Evolutionary conservation across 2,113 vertebrate genomes (phyloP).

Genomic region (Centropus bengalensis): DNA sequence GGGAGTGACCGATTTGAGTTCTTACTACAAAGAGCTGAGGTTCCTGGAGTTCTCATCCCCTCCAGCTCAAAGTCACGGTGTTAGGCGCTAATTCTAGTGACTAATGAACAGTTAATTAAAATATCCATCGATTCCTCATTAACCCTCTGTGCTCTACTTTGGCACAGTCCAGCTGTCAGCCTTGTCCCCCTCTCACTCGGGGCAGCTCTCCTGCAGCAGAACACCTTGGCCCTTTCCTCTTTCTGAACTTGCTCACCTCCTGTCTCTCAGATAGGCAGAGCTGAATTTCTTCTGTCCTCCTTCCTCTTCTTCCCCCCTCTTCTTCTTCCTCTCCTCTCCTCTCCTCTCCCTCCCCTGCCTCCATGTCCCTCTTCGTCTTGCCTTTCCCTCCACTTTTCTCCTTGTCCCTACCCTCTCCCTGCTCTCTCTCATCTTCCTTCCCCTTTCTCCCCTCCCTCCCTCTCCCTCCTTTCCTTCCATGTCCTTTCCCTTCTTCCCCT

Average conservation of each 20-base stretch:
- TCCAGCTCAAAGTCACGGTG: neutral
- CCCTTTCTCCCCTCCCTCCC: too few relatives aligned
- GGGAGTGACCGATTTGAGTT: neutral
- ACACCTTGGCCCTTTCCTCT: neutral
- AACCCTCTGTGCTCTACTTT: neutral
- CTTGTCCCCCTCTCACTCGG: fast-evolving
- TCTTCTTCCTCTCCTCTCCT: too few relatives aligned
- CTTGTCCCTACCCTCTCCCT: too few relatives aligned
- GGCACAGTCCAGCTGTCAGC: neutral
- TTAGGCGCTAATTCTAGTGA: neutral
- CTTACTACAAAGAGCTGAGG: neutral
- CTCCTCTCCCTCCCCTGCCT: too few relatives aligned
- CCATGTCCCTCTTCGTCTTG: too few relatives aligned
- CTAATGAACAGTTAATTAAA: neutral
- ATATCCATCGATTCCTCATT: neutral
- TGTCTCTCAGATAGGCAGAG: neutral
- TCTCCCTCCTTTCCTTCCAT: neutral
- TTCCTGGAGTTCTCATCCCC: neutral
- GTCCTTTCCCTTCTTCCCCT: too few relatives aligned
- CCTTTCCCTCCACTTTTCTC: too few relatives aligned
- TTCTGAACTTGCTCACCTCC: neutral
- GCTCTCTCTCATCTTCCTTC: neutral
- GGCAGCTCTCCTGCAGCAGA: neutral
- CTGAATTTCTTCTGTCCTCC: fast-evolving
- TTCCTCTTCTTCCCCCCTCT: too few relatives aligned